Conservation (phyloP, 2,113 vertebrate genomes). For the Anoura caudifer region DNA sequence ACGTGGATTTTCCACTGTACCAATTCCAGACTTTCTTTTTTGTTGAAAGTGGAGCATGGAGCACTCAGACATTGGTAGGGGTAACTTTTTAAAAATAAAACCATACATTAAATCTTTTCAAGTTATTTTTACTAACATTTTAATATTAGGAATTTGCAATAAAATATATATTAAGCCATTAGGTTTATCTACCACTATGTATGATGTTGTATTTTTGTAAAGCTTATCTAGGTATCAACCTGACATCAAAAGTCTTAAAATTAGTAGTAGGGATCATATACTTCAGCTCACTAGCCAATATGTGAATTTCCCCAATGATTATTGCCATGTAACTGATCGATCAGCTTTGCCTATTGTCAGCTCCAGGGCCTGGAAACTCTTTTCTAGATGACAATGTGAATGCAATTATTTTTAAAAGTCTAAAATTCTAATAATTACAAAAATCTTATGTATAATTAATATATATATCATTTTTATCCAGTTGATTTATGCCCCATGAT, state of each 20-base stretch:
- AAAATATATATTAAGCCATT: background rate
- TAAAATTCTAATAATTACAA: background rate
- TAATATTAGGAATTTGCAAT: background rate
- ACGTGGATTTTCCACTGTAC: background rate
- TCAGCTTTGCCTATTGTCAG: background rate
- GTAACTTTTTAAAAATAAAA: background rate
- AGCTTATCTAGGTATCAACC: background rate
- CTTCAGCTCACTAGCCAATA: background rate
- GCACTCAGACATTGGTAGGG: background rate
- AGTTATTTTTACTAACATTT: background rate
- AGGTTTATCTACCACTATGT: background rate
- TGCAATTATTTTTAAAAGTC: background rate
- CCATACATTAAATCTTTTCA: background rate
- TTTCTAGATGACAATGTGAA: background rate
- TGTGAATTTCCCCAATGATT: background rate
- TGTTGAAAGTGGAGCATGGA: background rate
- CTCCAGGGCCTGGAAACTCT: background rate
- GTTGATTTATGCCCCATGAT: background rate
- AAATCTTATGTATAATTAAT: background rate
- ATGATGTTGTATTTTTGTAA: background rate
- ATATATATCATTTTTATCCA: background rate
- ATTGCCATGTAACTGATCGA: background rate
- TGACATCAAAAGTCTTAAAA: background rate
- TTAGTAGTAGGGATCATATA: background rate
- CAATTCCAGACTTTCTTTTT: background rate